phyloP scores from a whole-genome alignment of 92 coral and sea anemone species.

The Parazoanthus darwini region DNA sequence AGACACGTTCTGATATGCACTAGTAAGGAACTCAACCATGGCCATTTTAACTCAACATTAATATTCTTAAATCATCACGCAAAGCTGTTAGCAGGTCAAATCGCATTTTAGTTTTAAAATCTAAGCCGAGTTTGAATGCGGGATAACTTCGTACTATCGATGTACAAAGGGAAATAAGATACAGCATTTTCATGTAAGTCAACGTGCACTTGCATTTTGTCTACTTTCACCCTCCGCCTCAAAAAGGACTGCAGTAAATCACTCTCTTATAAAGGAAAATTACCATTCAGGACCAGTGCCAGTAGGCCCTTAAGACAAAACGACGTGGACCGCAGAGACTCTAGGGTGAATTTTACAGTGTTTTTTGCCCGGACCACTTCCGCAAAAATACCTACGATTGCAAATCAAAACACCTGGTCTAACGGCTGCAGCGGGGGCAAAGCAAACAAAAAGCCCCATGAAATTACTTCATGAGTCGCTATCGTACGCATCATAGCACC shows the following conservation, averaged over 20 bases:
- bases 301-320: too few relatives aligned
- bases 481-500: too few relatives aligned
- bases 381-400: too few relatives aligned
- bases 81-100: background rate
- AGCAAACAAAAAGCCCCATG: too few relatives aligned
- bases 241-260: background rate
- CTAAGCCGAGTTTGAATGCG: background rate
- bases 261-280: background rate
- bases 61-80: too few relatives aligned
- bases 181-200: background rate
- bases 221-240: constrained; percentile 18
- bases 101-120: background rate
- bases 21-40: constrained; percentile 25
- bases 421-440: too few relatives aligned
- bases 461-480: too few relatives aligned
- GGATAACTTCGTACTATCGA: background rate
- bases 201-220: constrained; percentile 45
- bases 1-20: constrained; percentile 37
- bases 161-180: background rate
- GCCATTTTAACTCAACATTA: background rate
- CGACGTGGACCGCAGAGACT: too few relatives aligned
- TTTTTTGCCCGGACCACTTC: too few relatives aligned
- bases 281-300: too few relatives aligned
- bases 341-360: too few relatives aligned
- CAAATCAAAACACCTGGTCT: too few relatives aligned